Base-by-base conservation (phyloP, 2,113 vertebrate species). In the Ifrita kowaldi region DNA sequence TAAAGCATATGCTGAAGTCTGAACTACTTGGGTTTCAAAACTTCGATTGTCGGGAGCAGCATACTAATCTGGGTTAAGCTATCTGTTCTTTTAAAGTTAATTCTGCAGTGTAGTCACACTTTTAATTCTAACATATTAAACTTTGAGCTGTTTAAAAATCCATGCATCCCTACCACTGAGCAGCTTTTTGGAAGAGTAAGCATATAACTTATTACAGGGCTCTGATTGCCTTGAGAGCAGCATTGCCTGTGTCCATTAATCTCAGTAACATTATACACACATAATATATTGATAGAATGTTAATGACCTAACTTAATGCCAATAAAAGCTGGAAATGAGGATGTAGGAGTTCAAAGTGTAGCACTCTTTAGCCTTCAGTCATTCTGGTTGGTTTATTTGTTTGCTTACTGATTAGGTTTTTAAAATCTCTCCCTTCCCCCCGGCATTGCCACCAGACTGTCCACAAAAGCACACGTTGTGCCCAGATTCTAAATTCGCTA, bases 281-380 rank as follows among this genome's bases (percentile, higher is more conserved):
- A 92, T 93, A 94, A 95, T 93, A 86, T 93, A 96, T 96, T 94
- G 93, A 95, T 93, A 92, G 96, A 94, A 96, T 94, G 95, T 89
- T 96, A 95, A 96, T 94, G 93, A 95, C 88, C 85, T 69, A 93
- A 76, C 85, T 96, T 95, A 94, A 90, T 89, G 92, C 93, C 88
- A 93, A 90, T 96, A 90, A 96, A 90, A 93, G 60, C 92, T 89
- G 92, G 95, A 90, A 95, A 96, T 91, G 79, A 93, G 93, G 52
- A 73, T 94, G 90, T 56, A 78, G 68, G 89, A 93, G 93, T 95
- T 95, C 86, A 95, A 93, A 96, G 95, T 84, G 83, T 84, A 90
- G 65, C 60, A 50, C 64, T 84, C 76, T 60, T 76, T 59, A 80
- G 88, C 73, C 42, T 89, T 94, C 69, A 75, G 85, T 88, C 83